These are phyloP conservation scores for Cyclophora albipunctata DNA, from an alignment of 2,888 invertebrate genomes.

Conservation along the genomic window DNA sequence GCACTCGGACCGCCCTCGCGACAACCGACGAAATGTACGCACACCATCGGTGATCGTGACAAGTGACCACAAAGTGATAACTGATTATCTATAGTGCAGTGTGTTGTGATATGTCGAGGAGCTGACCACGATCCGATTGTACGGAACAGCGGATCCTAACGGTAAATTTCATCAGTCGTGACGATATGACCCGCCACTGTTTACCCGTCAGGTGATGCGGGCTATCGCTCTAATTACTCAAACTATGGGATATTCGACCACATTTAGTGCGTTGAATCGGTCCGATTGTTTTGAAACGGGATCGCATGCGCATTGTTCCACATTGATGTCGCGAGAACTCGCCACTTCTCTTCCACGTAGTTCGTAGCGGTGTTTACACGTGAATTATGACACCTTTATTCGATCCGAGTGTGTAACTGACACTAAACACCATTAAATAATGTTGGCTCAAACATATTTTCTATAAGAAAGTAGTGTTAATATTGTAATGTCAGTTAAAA, in stretches of 20 bases:
- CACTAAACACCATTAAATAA: constrained; percentile 23
- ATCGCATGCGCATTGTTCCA: constrained; percentile 40
- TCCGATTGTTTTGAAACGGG: constrained; percentile 11
- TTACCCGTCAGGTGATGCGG: constrained; percentile 65
- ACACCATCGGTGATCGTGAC: constrained; percentile 58
- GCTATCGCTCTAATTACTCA: constrained; percentile 11
- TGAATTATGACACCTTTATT: constrained; percentile 59
- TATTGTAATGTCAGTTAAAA: constrained; percentile 17
- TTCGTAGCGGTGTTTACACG: constrained; percentile 59
- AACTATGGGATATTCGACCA: background rate
- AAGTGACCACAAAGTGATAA: constrained; percentile 57
- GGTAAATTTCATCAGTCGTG: constrained; percentile 61
- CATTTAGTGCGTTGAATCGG: constrained; percentile 6
- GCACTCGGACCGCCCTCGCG: constrained; percentile 51
- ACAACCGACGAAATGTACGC: constrained; percentile 56
- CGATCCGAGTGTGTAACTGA: constrained; percentile 28
- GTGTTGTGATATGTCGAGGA: constrained; percentile 54
- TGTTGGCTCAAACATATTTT: constrained; percentile 27
- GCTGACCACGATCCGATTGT: constrained; percentile 43
- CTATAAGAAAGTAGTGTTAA: constrained; percentile 35
- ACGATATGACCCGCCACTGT: constrained; percentile 58
- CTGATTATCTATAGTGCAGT: constrained; percentile 38
- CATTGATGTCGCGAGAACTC: constrained; percentile 33
- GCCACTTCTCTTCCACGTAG: constrained; percentile 54
- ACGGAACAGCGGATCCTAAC: constrained; percentile 62